Conservation (phyloP, 2,888 invertebrate species). For the Brassicogethes aeneus region DNA sequence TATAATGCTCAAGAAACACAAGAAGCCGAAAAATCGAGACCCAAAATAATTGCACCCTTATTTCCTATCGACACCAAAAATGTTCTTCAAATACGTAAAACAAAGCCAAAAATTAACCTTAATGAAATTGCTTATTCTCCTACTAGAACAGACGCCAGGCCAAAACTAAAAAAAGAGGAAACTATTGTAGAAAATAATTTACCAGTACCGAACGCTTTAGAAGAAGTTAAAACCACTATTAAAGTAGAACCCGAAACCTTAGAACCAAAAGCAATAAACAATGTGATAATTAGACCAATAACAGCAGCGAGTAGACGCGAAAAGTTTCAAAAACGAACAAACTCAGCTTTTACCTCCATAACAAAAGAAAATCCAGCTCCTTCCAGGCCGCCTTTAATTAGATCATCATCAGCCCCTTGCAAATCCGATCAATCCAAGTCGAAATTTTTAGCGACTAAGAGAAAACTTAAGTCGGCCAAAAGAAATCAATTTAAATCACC, state of each 20-base stretch:
- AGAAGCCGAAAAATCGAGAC: slow-evolving; percentile 24
- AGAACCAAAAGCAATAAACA: slow-evolving; percentile 18
- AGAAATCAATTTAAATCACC: slow-evolving; percentile 9
- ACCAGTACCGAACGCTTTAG: not conserved
- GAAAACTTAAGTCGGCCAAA: slow-evolving; percentile 27
- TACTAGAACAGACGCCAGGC: slow-evolving; percentile 5
- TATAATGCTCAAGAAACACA: slow-evolving; percentile 32
- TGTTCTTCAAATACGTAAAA: slow-evolving; percentile 20
- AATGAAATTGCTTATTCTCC: slow-evolving; percentile 7
- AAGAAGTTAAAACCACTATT: slow-evolving; percentile 12
- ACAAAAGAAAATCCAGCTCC: slow-evolving; percentile 19
- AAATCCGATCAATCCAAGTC: slow-evolving; percentile 25
- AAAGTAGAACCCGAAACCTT: slow-evolving; percentile 2
- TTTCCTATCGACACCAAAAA: slow-evolving; percentile 14
- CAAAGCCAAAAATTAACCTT: slow-evolving; percentile 9
- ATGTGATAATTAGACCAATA: slow-evolving; percentile 30
- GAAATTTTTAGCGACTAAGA: slow-evolving; percentile 30
- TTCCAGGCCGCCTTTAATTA: slow-evolving; percentile 29
- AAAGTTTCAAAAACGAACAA: slow-evolving; percentile 35
- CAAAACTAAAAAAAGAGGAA: slow-evolving; percentile 7
- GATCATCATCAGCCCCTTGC: slow-evolving; percentile 26
- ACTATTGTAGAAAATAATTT: not conserved
- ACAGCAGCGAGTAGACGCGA: slow-evolving; percentile 34
- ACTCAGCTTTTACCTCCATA: slow-evolving; percentile 33
- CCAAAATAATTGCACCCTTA: slow-evolving; percentile 22